Evolutionary conservation across 2,888 invertebrate species (phyloP).

Genomic region (Kryphioiulus occultus): DNA sequence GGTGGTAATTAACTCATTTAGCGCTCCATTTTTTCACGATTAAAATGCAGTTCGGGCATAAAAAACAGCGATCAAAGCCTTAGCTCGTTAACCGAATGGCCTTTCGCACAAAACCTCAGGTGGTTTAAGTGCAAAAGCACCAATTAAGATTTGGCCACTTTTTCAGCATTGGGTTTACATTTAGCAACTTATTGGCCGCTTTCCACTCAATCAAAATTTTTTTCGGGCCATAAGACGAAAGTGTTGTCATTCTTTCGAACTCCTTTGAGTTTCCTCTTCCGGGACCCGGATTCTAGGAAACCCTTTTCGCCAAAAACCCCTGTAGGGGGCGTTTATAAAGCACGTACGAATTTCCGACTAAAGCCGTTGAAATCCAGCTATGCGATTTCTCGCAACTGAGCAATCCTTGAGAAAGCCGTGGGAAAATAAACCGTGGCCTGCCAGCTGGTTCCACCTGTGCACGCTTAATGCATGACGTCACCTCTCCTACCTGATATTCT

Average conservation of each 20-base stretch:
- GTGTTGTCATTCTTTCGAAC: neutral
- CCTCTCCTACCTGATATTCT: neutral
- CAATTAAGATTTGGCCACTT: neutral
- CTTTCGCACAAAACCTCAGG: neutral
- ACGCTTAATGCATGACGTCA: slow-evolving; percentile 13
- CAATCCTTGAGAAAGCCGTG: slow-evolving; percentile 11
- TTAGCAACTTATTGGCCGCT: neutral
- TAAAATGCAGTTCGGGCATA: too few species aligned
- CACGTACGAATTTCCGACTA: too few species aligned
- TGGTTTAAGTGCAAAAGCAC: neutral
- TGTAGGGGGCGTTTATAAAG: neutral
- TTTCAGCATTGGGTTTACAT: neutral
- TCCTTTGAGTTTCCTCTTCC: slow-evolving; percentile 2
- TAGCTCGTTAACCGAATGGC: neutral
- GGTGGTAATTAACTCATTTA: neutral
- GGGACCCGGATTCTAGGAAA: neutral
- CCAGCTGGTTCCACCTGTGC: neutral
- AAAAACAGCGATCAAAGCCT: neutral
- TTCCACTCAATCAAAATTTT: too few species aligned
- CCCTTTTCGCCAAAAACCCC: neutral
- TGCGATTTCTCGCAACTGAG: too few species aligned
- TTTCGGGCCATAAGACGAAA: neutral
- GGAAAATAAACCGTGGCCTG: neutral
- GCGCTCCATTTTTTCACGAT: neutral
- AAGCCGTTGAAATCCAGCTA: too few species aligned